Evolutionary conservation across 2,888 invertebrate species (phyloP), one percentile per base, ranked within the genome.

Genomic region (Agrotis segetum): DNA sequence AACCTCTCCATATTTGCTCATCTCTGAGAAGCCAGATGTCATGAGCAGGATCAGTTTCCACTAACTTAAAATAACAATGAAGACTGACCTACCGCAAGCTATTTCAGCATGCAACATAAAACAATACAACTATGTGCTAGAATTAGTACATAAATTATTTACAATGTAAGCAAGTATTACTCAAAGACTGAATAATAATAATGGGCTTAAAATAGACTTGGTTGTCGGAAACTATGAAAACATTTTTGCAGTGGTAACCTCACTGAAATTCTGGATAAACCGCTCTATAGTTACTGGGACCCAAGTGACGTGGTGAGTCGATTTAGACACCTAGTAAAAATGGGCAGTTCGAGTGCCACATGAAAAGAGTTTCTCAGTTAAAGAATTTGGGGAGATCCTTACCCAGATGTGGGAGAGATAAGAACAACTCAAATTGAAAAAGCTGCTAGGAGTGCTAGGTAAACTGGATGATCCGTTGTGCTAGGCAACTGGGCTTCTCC

Each of bases 21-120:
- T n/a, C 44, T 13, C 3, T 14, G 24, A 34, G 16, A 46, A 40
- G 13, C 40, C 19, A 21, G 14, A 21, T 61, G 55, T 21, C 47
- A 40, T 46, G 53, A 79, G 16, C 40, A 9, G 50, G n/a, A 74
- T 66, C 60, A 44, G 29, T 11, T 61, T 58, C 50, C 49, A 46
- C 34, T 11, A 14, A 76, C 34, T 40, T 34, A 13, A n/a, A 55
- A 34, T 44, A 29, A 17, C 24, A 16, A 52, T 9, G 21, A 49
- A 49, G 55, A 14, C 65, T 67, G 79, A 79, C 81, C 79, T 79
- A 71, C 71, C 81, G 17, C 77, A 79, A 64, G n/a, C 21, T 77
- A 63, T 67, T 71, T 53, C 16, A 49, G 47, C 13, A 0, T 0
- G 50, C 19, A 24, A 79, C 62, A 71, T 59, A 64, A 71, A 71